Evolutionary conservation across 2,113 vertebrate species (phyloP), one percentile per base, ranked within the genome.

Genomic region (Rousettus leschenaultii): DNA sequence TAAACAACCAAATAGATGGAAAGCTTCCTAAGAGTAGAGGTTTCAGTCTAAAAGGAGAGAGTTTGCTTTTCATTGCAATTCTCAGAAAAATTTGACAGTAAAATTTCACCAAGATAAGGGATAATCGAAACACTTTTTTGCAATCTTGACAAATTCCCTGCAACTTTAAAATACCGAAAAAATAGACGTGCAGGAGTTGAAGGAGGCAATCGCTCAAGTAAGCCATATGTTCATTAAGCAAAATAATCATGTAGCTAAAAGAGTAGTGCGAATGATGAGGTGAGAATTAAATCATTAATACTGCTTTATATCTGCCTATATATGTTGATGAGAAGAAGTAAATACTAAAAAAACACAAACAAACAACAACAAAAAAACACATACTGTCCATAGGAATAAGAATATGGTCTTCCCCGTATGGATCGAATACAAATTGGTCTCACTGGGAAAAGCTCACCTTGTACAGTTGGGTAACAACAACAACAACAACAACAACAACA

Each of bases 1-100:
- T 40, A 78, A 77, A 40, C 21, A 65, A 93, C 14, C 19, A 55
- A 79, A 71, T 24, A 88, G 35, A 55, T 40, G 63, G 40, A 59
- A 65, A 22, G 0, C 28, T 38, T 35, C 19, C 48, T 3, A 57
- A 38, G 15, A 66, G 28, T 0, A 3, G 1, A 40, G 19, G 28
- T 86, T 89, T 78, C 7, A 61, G 28, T 28, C 65, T 63, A 26
- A 71, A 86, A 86, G 3, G 5, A 51, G 24, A 21, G 10, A 33
- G 10, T 35, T 71, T 86, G 22, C 9, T 82, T 95, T 86, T 33
- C 21, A 28, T 24, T 89, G 22, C 7, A 86, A 21, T 75, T 82
- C 65, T 61, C 30, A 57, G 55, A 53, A 55, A 96, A 91, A 57
- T 59, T 22, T 86, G 30, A 57, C 22, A 83, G 68, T 45, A 92